Percentiles rank a stretch among this genome's conserved stretches.
These are phyloP conservation scores for Scalopus aquaticus DNA, from an alignment of 2,113 vertebrate species.

Conservation along the genomic window DNA sequence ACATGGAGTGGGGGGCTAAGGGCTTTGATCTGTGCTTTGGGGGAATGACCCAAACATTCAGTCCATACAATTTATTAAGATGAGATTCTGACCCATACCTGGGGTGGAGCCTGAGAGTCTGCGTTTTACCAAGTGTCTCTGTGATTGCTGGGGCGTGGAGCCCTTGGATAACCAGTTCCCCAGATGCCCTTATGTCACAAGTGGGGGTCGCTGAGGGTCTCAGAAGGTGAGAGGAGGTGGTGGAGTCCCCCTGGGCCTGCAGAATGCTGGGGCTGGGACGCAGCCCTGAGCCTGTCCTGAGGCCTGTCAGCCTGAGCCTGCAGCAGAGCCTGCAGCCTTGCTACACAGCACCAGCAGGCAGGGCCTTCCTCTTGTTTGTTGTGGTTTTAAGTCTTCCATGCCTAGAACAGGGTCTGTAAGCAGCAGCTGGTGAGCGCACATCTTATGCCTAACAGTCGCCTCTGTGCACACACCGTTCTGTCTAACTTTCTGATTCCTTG, in stretches of 20 bases:
- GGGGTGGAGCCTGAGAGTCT: no score
- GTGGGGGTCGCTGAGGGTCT: background rate
- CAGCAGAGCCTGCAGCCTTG: no score
- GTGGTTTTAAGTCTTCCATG: background rate
- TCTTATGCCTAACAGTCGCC: background rate
- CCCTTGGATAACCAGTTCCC: no score
- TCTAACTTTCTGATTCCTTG: background rate
- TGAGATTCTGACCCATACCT: background rate
- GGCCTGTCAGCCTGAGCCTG: background rate
- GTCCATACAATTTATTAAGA: background rate
- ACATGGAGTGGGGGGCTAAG: no score
- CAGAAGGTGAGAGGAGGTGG: no score
- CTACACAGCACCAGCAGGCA: no score
- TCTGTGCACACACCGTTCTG: background rate
- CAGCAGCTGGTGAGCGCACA: background rate
- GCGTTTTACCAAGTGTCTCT: background rate
- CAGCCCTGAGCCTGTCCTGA: background rate
- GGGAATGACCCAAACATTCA: accelerated
- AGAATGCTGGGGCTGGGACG: no score
- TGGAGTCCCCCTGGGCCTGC: accelerated
- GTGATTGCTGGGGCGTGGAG: accelerated
- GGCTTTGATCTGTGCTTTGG: background rate
- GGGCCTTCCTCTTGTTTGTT: background rate
- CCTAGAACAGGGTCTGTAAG: background rate
- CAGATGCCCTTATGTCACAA: accelerated